These are phyloP conservation scores for Drosophila helvetica DNA, from an alignment of 2,888 invertebrate genomes.

Conservation along the genomic window DNA sequence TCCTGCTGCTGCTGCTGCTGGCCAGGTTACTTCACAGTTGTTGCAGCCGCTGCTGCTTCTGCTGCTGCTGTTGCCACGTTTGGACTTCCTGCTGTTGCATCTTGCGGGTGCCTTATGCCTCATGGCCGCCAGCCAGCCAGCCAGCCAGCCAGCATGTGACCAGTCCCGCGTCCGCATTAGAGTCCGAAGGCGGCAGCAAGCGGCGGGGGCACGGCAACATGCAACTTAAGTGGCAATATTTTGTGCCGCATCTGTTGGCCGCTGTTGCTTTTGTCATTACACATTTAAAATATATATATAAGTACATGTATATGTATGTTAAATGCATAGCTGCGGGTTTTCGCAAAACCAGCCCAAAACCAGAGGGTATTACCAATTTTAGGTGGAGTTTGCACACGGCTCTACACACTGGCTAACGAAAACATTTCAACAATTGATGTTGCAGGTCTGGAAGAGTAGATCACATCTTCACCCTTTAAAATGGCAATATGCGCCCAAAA, in stretches of 20 bases:
- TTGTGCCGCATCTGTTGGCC: slow-evolving; percentile 47
- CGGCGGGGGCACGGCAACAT: slow-evolving; percentile 3
- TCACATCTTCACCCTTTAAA: too few species aligned
- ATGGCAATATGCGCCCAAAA: too few species aligned
- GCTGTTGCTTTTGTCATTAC: slow-evolving; percentile 43
- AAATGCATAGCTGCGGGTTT: slow-evolving; percentile 23
- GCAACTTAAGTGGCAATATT: slow-evolving; percentile 52
- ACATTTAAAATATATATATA: slow-evolving; percentile 32
- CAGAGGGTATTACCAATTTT: background rate
- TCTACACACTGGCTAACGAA: background rate
- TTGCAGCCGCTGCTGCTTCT: slow-evolving; percentile 15
- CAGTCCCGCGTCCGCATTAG: slow-evolving; percentile 11
- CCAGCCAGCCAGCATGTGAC: slow-evolving; percentile 37
- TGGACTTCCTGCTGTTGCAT: slow-evolving; percentile 56
- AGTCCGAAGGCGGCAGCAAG: background rate
- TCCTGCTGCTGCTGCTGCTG: slow-evolving; percentile 20
- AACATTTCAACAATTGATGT: too few species aligned
- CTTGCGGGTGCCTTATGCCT: slow-evolving; percentile 40
- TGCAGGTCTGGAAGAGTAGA: too few species aligned
- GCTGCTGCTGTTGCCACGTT: slow-evolving; percentile 35
- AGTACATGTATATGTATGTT: background rate
- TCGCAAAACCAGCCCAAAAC: background rate
- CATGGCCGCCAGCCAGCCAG: slow-evolving; percentile 16
- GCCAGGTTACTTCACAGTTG: slow-evolving; percentile 50
- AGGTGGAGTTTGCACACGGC: background rate